Evolutionary conservation across 2,888 invertebrate genomes (phyloP), one percentile per base, ranked within the genome.

Genomic region (Meiosimyza platycephala): DNA sequence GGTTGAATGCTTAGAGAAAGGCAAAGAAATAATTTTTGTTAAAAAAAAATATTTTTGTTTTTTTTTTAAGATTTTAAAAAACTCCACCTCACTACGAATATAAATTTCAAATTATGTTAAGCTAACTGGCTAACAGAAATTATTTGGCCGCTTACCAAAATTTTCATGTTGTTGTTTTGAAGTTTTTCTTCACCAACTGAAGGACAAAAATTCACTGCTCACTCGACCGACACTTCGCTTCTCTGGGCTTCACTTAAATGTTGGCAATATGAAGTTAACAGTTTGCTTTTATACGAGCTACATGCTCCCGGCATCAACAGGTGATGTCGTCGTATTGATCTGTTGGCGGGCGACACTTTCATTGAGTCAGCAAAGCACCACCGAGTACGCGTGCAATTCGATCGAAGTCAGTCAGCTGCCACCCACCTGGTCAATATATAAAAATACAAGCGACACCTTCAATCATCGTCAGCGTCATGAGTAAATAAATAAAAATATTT

Each of bases 341-440:
- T 40, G 40, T 9, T 40, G 28, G 28, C 15, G n/a, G 47, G 12
- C 64, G 15, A 64, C 16, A 15, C 50, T 47, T 13, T 40, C 40
- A 40, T 40, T 40, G 40, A 62, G 47, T 33, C 47, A 40, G 57
- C n/a, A 33, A 22, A 47, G 15, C 12, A 59, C 33, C 59, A 28
- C 40, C 59, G 1, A 59, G 33, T 62, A 57, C 5, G 16, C 57
- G n/a, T 28, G 47, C 62, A 62, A 62, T 33, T 40, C 40, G 47
- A 62, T 47, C n/a, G 47, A 6, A 33, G 11, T 12, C 16, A 22
- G 9, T 55, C 18, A 67, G 69, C 72, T 69, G 68, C 72, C 69
- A 72, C 64, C 68, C 72, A 69, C 68, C 33, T 50, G 40, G 57
- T 64, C 57, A 72, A 69, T 55, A 64, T 69, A 59, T 51, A 63